Percentiles rank a stretch among this genome's conserved stretches.
These are phyloP conservation scores for Paralinhomoeus sp. DNA, from an alignment of 2,888 invertebrate species.

Conservation along the genomic window DNA sequence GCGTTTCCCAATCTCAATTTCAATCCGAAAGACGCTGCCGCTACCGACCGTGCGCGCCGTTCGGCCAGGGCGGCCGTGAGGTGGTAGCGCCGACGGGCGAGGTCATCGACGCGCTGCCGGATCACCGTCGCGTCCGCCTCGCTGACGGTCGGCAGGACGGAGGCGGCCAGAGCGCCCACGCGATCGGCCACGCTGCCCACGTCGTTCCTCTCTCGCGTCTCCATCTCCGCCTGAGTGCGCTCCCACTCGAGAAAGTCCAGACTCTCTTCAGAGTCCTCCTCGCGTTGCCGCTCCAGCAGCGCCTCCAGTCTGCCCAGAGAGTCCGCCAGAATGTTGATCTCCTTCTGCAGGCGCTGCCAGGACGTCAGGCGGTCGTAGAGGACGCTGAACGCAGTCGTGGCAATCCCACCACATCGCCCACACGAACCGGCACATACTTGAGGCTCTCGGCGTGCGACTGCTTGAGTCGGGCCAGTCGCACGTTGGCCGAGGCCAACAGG, in stretches of 20 bases:
- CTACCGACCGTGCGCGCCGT: conserved; percentile 15
- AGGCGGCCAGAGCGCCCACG: conserved; percentile 5
- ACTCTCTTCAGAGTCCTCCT: no score
- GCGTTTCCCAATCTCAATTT: no score
- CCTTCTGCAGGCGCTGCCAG: conserved; percentile 2
- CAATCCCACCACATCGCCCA: no score
- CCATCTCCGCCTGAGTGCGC: neutral
- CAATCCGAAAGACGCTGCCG: no score
- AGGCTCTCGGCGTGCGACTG: neutral
- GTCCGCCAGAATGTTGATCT: neutral
- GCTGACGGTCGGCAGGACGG: conserved; percentile 18
- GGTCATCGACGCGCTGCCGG: conserved; percentile 17
- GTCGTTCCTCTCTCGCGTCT: neutral
- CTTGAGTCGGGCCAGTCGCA: neutral
- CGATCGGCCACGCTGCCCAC: neutral
- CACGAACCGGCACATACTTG: no score
- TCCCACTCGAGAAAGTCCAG: no score
- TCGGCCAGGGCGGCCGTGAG: conserved; percentile 18
- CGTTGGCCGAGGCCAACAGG: neutral
- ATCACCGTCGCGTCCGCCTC: conserved; percentile 17
- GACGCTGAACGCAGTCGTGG: no score
- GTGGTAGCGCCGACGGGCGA: conserved; percentile 21
- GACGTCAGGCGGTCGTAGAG: neutral
- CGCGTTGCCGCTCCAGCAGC: conserved; percentile 3
- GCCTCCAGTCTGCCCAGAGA: conserved; percentile 12